Base-by-base conservation (phyloP, 2,113 vertebrate genomes). In the Pitta sordida region DNA sequence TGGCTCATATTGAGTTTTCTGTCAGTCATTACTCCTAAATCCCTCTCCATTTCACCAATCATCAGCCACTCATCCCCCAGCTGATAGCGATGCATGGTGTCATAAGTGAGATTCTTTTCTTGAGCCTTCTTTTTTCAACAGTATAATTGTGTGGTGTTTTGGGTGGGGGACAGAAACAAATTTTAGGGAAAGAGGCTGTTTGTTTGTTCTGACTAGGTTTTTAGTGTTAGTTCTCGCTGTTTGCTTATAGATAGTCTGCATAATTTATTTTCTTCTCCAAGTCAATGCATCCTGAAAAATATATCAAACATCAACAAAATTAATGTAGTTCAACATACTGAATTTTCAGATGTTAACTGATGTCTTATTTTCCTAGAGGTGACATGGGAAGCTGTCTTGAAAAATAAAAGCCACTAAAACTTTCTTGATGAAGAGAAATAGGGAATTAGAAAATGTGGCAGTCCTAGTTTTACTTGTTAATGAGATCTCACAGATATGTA, bases 121-220 rank as follows among this genome's bases (percentile, higher is more conserved):
- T 60, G 19, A 83, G 4, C 7, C 11, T 79, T 56, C 4, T 48
- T 19, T 84, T 62, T 70, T 34, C 32, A 55, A 51, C 3, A 30
- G 23, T 81, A 82, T 53, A 67, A 74, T 70, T 70, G 5, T 13
- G 13, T 30, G 4, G 9, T 59, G 9, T 56, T 71, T 74, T 67
- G 14, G 3, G 6, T 29, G 24, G 1, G 15, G 10, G 4, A 30
- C 4, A 68, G 29, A 26, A 74, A 51, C 69, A 51, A 69, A 14
- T 1, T 1, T 12, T 55, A 11, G 11, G 8, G 10, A 67, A 74
- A 10, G 9, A 56, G 14, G 0, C 4, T 41, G 34, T 3, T 43
- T 34, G 2, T 24, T 49, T 52, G 13, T 24, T 91, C 77, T 60
- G 7, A 44, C 39, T 44, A 71, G 7, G 4, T 37, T 79, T 83